Evolutionary conservation across 2,113 vertebrate species (phyloP), one percentile per base, ranked within the genome.

Genomic region (Chiloscyllium plagiosum): DNA sequence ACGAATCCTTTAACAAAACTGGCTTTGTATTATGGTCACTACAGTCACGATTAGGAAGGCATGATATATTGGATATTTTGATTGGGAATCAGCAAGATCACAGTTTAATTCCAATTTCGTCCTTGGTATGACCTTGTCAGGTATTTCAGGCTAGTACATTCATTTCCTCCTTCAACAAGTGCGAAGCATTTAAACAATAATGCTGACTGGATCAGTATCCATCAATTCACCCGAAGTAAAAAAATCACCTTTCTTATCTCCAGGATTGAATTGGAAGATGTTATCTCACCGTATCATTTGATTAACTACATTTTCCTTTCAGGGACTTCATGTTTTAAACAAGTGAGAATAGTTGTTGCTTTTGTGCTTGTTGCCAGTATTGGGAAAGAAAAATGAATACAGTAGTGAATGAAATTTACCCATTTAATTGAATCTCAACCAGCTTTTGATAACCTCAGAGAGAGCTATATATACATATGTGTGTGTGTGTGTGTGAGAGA

Each of bases 101-200:
- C 93, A 95, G 68, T 33, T 76, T 76, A 76, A 72, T 95, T 95
- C 69, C 50, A 95, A 95, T 76, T 95, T 69, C 10, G 50, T 95
- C 66, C 42, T 29, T 95, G 26, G 69, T 72, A 72, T 52, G 94
- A 95, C 94, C 94, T 95, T 95, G 68, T 95, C 94, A 76, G 94
- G 15, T 26, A 17, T 33, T 95, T 47, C 69, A 52, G 47, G 47
- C 47, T 29, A 47, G 66, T 33, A 72, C 68, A 72, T 95, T 95
- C 42, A 95, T 95, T 72, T 72, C 94, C 26, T 76, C 66, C 69
- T 33, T 72, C 50, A 95, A 26, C 94, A 72, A 33, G 42, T 50
- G 15, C 29, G 42, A 29, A 29, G 69, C 42, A 52, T 72, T 95
- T 95, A 72, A 95, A 37, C 42, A 76, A 66, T 47, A 50, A 72